Conservation (phyloP, 1,140 invertebrate species). For the Drosophila sp. region DNA sequence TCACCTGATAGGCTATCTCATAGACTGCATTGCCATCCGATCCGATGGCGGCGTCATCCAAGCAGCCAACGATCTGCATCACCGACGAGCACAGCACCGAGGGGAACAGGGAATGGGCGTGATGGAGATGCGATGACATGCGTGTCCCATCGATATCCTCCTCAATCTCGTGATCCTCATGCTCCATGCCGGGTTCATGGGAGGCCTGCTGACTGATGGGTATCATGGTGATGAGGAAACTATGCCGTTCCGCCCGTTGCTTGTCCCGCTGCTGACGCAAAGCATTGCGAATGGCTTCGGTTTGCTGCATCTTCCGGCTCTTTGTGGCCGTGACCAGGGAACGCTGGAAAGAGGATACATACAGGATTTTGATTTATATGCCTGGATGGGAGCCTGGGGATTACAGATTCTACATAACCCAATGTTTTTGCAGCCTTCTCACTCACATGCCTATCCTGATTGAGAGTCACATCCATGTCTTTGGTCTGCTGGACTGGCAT, state of each 20-base stretch:
- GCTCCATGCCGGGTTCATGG: conserved; percentile 96
- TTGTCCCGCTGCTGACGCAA: conserved; percentile 98
- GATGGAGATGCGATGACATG: conserved; percentile 89
- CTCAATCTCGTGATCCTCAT: conserved; percentile 95
- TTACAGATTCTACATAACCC: conserved; percentile 47
- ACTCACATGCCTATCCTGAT: conserved; percentile 97
- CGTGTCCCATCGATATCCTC: conserved; percentile 88
- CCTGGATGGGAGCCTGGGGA: neutral
- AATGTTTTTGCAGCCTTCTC: conserved; percentile 54
- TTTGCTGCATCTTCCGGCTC: conserved; percentile 99
- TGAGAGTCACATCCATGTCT: conserved; percentile 99
- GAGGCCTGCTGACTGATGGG: conserved; percentile 97
- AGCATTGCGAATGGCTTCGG: conserved; percentile 97
- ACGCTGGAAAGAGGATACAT: conserved; percentile 85
- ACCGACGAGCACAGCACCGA: conserved; percentile 97
- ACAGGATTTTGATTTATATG: neutral
- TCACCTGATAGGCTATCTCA: conserved; percentile 95
- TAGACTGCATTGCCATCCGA: conserved; percentile 96
- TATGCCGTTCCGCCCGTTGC: conserved; percentile 95
- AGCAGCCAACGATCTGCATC: conserved; percentile 95
- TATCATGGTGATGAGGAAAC: conserved; percentile 98
- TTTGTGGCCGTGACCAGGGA: conserved; percentile 99
- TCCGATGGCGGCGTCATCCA: conserved; percentile 98
- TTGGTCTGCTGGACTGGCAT: conserved; percentile 98
- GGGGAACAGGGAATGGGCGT: conserved; percentile 97